Percentiles rank a stretch among this genome's conserved stretches.
These are phyloP conservation scores for Rynchops niger DNA, from an alignment of 2,113 vertebrate genomes.

Conservation along the genomic window DNA sequence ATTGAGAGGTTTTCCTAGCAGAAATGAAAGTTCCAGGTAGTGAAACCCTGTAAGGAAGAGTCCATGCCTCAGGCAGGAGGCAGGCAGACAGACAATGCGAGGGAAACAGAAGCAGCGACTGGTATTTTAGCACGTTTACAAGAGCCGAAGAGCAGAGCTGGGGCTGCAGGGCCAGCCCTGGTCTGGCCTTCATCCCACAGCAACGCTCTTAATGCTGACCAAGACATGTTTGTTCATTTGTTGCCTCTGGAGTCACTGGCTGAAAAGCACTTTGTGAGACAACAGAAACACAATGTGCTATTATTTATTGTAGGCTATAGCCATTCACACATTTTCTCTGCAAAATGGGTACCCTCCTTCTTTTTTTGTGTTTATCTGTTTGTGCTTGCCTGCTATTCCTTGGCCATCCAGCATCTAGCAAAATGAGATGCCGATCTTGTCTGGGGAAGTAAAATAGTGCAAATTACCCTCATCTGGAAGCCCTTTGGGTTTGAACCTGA, in stretches of 20 bases:
- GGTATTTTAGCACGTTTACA: neutral
- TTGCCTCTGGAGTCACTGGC: neutral
- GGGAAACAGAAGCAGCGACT: neutral
- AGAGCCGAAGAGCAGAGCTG: neutral
- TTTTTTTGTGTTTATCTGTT: neutral
- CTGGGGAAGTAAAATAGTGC: neutral
- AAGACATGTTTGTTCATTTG: neutral
- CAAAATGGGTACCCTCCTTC: neutral
- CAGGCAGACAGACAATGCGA: neutral
- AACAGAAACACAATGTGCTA: neutral
- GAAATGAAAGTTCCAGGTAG: neutral
- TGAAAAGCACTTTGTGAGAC: neutral
- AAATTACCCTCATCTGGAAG: neutral
- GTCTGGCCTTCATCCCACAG: neutral
- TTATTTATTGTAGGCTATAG: constrained; percentile 18
- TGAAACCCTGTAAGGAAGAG: neutral
- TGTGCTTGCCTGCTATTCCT: neutral
- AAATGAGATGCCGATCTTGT: neutral
- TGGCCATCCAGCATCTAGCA: neutral
- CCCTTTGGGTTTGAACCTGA: neutral
- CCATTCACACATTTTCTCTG: neutral
- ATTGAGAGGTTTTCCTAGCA: neutral
- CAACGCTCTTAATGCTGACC: neutral
- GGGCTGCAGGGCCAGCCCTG: neutral
- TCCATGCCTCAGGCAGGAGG: neutral